Evolutionary conservation across 92 coral and sea anemone genomes (phyloP).

Genomic region (Diadumene lineata): DNA sequence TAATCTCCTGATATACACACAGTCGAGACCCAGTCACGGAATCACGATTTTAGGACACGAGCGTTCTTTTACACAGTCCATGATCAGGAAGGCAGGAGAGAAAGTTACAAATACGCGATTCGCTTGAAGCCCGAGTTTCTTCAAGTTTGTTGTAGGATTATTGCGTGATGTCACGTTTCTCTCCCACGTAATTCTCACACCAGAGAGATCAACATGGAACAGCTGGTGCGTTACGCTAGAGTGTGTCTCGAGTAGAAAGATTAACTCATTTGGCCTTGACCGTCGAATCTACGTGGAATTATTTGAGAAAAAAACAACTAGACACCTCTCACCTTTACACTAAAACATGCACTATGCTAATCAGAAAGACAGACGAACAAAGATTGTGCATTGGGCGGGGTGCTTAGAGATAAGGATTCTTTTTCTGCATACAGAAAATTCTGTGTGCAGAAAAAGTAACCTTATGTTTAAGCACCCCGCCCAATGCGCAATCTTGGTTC

Average conservation of each 20-base stretch:
- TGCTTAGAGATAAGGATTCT: no score
- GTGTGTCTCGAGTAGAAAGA: constrained; percentile 11
- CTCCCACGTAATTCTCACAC: constrained; percentile 17
- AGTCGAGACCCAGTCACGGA: background rate
- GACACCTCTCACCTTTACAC: no score
- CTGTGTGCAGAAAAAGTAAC: background rate
- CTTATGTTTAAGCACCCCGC: no score
- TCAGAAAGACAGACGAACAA: no score
- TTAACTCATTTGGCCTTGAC: constrained; percentile 10
- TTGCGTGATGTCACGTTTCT: background rate
- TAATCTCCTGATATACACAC: background rate
- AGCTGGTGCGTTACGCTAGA: constrained; percentile 32
- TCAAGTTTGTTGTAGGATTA: background rate
- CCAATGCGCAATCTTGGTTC: no score
- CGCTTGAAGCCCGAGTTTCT: background rate
- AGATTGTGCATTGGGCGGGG: no score
- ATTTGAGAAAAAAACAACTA: no score
- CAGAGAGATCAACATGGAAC: constrained; percentile 9
- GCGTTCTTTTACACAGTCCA: background rate
- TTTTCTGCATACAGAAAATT: no score
- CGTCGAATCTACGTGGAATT: no score
- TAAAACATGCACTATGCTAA: no score
- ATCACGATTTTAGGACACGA: background rate
- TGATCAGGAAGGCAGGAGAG: background rate
- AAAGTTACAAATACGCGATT: background rate